Percentiles rank a stretch among this genome's conserved stretches.
Conservation (phyloP, 2,888 invertebrate species). For the Leucophora obtusa region DNA sequence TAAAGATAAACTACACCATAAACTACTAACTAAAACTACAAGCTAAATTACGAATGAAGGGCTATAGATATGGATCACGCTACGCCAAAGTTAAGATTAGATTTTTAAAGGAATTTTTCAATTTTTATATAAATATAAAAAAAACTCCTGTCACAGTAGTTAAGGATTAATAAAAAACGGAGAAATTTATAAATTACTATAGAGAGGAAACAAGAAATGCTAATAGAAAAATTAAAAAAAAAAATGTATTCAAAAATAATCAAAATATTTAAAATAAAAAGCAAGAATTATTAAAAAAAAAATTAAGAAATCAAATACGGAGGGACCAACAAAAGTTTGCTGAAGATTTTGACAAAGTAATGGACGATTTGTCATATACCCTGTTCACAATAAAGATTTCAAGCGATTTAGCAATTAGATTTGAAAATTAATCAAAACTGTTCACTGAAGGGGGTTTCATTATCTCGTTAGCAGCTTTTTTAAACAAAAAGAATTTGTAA, state of each 20-base stretch:
- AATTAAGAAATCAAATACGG: too few relatives aligned
- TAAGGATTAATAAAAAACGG: slow-evolving; percentile 41
- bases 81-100: slow-evolving; percentile 68
- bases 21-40: slow-evolving; percentile 53
- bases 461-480: too few relatives aligned
- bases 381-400: too few relatives aligned
- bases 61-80: slow-evolving; percentile 71
- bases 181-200: not conserved
- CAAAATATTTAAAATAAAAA: not conserved
- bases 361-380: too few relatives aligned
- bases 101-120: slow-evolving; percentile 54
- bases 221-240: not conserved
- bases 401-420: too few relatives aligned
- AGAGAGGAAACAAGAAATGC: not conserved
- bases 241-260: not conserved
- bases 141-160: slow-evolving; percentile 57
- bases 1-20: slow-evolving; percentile 35
- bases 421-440: too few relatives aligned
- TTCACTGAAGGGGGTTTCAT: too few relatives aligned
- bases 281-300: too few relatives aligned
- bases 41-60: slow-evolving; percentile 30
- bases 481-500: too few relatives aligned
- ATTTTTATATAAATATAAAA: not conserved
- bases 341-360: too few relatives aligned
- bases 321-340: too few relatives aligned